These are phyloP conservation scores for Bombus sibiricus DNA, from an alignment of 1,140 invertebrate genomes.

Conservation along the genomic window DNA sequence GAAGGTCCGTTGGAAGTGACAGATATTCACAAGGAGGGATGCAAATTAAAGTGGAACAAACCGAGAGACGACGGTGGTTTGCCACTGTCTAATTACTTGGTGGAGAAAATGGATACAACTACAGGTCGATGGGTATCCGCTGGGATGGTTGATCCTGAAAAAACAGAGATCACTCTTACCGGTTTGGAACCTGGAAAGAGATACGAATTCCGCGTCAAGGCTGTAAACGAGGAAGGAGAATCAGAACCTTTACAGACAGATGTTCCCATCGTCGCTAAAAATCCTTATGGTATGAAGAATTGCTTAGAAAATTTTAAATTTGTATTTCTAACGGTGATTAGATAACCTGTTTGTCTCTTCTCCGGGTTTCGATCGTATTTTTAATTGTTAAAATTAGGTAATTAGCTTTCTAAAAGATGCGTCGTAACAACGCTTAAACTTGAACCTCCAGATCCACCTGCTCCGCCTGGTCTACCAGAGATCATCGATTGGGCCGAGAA, in stretches of 20 bases:
- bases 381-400: not conserved
- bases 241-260: conserved; percentile 96
- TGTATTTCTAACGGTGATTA: no score
- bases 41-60: conserved; percentile 97
- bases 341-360: no score
- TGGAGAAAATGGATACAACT: conserved; percentile 96
- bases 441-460: conserved; percentile 87
- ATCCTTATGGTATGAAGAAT: conserved; percentile 91
- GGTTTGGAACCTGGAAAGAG: conserved; percentile 95
- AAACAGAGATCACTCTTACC: conserved; percentile 93
- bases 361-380: no score
- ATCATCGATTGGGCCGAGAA: conserved; percentile 97
- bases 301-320: not conserved
- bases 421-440: not conserved
- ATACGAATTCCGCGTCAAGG: conserved; percentile 97
- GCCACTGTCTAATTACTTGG: conserved; percentile 93
- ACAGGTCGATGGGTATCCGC: conserved; percentile 95
- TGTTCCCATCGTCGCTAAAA: conserved; percentile 94
- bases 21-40: conserved; percentile 97
- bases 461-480: conserved; percentile 95
- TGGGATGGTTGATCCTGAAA: conserved; percentile 93
- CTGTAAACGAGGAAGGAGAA: conserved; percentile 97
- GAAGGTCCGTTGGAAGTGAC: conserved; percentile 96
- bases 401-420: not conserved
- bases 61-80: conserved; percentile 97